Evolutionary conservation across 2,113 vertebrate species (phyloP).

Genomic region (Clarias magur): DNA sequence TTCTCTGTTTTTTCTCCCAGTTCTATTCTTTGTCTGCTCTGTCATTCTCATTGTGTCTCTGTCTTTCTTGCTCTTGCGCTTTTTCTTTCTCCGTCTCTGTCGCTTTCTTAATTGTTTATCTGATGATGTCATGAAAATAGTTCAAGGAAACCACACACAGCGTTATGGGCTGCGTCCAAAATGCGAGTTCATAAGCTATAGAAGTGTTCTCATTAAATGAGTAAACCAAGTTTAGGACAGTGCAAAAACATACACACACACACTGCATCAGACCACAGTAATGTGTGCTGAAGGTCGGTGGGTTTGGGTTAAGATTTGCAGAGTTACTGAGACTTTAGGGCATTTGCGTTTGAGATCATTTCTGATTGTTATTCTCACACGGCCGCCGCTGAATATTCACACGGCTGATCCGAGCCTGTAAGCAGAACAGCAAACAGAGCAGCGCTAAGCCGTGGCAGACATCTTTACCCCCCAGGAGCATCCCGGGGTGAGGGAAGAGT

Average conservation of each 20-base stretch:
- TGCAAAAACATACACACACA: neutral
- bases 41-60: neutral
- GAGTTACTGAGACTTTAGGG: neutral
- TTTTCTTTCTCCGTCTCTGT: neutral
- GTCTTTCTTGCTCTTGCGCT: neutral
- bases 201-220: neutral
- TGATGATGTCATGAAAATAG: neutral
- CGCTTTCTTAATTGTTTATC: neutral
- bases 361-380: neutral
- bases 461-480: conserved; percentile 36
- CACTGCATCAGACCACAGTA: neutral
- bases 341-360: conserved; percentile 37
- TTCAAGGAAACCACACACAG: neutral
- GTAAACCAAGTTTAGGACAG: neutral
- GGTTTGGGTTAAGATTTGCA: neutral
- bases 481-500: conserved; percentile 37
- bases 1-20: neutral
- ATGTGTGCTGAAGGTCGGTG: neutral
- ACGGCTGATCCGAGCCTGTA: conserved; percentile 1
- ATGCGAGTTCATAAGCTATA: neutral
- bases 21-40: neutral
- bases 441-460: neutral
- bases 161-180: neutral
- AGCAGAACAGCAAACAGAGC: conserved; percentile 30
- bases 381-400: conserved; percentile 18